Evolutionary conservation across 2,888 invertebrate species (phyloP).

Genomic region (Periphyllus acericola): DNA sequence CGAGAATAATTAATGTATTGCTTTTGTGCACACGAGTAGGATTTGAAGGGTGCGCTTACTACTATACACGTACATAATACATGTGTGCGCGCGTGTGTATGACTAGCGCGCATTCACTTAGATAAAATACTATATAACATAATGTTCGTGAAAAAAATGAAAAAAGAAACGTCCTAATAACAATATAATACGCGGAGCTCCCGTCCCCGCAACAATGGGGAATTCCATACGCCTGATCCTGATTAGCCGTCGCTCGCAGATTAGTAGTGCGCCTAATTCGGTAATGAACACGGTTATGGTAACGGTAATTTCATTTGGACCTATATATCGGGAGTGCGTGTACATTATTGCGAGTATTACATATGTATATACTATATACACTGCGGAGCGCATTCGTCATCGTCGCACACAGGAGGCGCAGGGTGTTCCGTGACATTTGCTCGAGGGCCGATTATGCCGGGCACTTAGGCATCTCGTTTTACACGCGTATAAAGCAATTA

Average conservation of each 20-base stretch:
- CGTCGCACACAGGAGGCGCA: neutral
- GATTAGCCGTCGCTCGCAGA: conserved; percentile 2
- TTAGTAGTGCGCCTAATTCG: neutral
- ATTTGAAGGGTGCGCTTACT: conserved; percentile 12
- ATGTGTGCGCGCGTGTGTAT: neutral
- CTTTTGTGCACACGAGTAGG: neutral
- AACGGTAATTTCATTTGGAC: conserved; percentile 38
- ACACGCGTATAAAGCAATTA: conserved; percentile 57
- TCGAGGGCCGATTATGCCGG: conserved; percentile 31
- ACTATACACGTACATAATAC: neutral
- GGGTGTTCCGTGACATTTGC: conserved; percentile 51
- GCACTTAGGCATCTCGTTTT: conserved; percentile 58
- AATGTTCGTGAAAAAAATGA: neutral
- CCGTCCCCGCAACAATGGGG: neutral
- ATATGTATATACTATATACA: neutral
- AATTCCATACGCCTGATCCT: conserved; percentile 10
- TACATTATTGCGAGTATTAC: neutral
- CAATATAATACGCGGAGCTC: neutral
- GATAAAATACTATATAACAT: neutral
- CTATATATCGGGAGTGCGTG: neutral
- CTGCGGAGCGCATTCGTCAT: conserved; percentile 27
- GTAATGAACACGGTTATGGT: conserved; percentile 35
- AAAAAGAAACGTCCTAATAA: conserved; percentile 14
- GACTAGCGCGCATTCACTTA: neutral
- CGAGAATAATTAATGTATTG: conserved; percentile 35